Evolutionary conservation across 2,113 vertebrate genomes (phyloP).

Genomic region (Aplodontia rufa): DNA sequence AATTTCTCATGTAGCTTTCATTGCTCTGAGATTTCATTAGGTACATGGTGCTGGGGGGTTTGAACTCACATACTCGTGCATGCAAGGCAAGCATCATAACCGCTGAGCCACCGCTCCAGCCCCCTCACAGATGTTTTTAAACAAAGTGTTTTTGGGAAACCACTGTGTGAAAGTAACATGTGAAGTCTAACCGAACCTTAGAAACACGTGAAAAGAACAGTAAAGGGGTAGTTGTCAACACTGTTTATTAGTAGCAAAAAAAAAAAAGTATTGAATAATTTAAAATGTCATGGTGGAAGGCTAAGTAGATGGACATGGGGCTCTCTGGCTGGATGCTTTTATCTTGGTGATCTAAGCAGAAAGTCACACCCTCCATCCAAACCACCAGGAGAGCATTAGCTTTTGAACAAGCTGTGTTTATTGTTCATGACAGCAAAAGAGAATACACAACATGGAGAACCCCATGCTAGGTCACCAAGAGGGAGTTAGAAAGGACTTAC

Average conservation of each 20-base stretch:
- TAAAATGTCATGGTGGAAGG: neutral
- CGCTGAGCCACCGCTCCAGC: no score
- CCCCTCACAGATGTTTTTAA: neutral
- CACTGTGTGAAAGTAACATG: neutral
- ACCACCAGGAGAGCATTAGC: neutral
- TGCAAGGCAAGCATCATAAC: no score
- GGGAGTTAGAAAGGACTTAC: neutral
- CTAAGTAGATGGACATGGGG: neutral
- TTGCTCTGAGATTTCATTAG: no score
- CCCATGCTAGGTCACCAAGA: neutral
- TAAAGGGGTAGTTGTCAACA: neutral
- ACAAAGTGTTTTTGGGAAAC: neutral
- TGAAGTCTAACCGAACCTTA: neutral
- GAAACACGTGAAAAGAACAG: neutral
- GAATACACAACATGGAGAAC: neutral
- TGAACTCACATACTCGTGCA: no score
- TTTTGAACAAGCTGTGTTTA: neutral
- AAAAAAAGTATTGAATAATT: neutral
- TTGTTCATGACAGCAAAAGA: neutral
- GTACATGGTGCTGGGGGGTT: no score
- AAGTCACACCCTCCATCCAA: neutral
- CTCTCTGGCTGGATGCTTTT: neutral
- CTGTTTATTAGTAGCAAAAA: neutral
- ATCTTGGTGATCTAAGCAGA: neutral
- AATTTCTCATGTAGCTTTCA: no score